Percentiles rank a stretch among this genome's conserved stretches.
Conservation (phyloP, 2,888 invertebrate genomes). For the Andrena chrysosceles region DNA sequence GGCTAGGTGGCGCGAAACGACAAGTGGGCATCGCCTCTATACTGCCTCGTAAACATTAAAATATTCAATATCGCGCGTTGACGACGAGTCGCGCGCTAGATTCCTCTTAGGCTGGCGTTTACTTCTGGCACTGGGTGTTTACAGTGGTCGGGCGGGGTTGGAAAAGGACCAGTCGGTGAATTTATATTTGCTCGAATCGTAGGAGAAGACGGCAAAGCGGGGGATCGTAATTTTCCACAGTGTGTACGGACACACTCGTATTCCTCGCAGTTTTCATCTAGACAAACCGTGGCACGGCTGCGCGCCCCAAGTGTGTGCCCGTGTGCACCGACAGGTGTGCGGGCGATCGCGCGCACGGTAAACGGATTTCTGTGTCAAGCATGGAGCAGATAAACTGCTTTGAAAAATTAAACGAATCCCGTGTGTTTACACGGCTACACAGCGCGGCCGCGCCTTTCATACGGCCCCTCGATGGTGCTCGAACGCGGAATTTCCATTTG, state of each 20-base stretch:
- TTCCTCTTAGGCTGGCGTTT: conserved; percentile 18
- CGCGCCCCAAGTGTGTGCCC: neutral
- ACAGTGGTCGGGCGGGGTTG: conserved; percentile 49
- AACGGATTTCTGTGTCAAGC: conserved; percentile 60
- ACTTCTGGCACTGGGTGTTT: conserved; percentile 39
- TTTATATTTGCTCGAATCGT: conserved; percentile 67
- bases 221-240: conserved; percentile 60
- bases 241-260: conserved; percentile 46
- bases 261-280: conserved; percentile 42
- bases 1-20: neutral
- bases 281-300: neutral
- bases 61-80: neutral
- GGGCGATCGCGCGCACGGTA: conserved; percentile 11
- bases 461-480: conserved; percentile 41
- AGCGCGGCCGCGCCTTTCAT: conserved; percentile 39
- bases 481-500: conserved; percentile 51
- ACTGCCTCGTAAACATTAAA: neutral
- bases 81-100: neutral
- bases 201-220: conserved; percentile 45
- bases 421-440: conserved; percentile 44
- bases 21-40: too few species aligned
- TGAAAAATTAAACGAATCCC: conserved; percentile 60
- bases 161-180: conserved; percentile 47
- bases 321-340: conserved; percentile 1
- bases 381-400: conserved; percentile 50